These are phyloP conservation scores for Archilochus colubris DNA, from an alignment of 2,113 vertebrate genomes.

Conservation along the genomic window DNA sequence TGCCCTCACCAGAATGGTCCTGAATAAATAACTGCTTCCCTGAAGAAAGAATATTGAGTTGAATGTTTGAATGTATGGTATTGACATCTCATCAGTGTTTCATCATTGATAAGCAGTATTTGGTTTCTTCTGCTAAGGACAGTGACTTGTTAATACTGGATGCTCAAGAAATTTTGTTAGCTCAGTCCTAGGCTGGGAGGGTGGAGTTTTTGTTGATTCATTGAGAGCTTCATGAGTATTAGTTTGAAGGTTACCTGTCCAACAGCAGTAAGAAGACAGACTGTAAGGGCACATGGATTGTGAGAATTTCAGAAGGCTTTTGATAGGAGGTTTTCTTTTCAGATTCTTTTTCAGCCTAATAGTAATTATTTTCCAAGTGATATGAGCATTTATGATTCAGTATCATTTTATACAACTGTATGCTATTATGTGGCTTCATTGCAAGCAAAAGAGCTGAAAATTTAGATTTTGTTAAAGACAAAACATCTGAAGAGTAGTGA, in stretches of 20 bases:
- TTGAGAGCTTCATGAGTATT: not conserved
- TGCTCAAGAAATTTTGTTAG: not conserved
- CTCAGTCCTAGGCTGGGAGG: fast-evolving
- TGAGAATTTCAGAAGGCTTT: not conserved
- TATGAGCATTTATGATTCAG: not conserved
- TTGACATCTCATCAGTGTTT: not conserved
- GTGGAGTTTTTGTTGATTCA: not conserved
- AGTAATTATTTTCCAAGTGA: not conserved
- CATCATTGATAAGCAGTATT: not conserved
- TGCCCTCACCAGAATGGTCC: not conserved
- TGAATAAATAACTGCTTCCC: not conserved
- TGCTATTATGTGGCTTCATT: not conserved
- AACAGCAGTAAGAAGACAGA: not conserved
- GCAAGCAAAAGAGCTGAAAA: not conserved
- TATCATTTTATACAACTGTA: not conserved
- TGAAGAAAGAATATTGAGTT: not conserved
- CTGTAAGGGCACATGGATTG: not conserved
- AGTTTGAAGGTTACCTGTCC: not conserved
- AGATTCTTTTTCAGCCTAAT: not conserved
- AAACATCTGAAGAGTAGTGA: not conserved
- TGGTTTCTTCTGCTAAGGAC: not conserved
- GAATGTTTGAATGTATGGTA: not conserved
- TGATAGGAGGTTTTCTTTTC: not conserved
- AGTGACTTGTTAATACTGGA: not conserved
- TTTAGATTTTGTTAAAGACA: not conserved